A percentile compares a stretch with the other conserved stretches of the same genome.
These are phyloP conservation scores for Adoxophyes honmai DNA, from an alignment of 1,140 invertebrate species.

Conservation along the genomic window DNA sequence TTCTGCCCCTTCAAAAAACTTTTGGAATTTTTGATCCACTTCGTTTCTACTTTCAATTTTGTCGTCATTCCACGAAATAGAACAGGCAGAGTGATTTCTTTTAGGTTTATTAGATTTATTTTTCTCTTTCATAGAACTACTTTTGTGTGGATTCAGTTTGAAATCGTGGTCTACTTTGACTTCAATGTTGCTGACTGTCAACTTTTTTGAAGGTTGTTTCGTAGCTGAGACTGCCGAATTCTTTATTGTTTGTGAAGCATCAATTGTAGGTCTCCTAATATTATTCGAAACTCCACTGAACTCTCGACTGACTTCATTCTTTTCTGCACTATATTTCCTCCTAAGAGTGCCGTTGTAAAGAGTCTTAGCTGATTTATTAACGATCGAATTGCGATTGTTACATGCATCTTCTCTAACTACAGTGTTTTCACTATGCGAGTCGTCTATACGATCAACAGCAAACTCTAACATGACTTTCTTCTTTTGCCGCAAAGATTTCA, in stretches of 20 bases:
- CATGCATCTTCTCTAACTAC: conserved; percentile 20
- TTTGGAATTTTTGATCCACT: conserved; percentile 57
- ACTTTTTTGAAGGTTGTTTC: conserved; percentile 23
- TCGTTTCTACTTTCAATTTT: conserved; percentile 49
- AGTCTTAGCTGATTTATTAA: conserved; percentile 10
- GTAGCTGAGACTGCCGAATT: conserved; percentile 18
- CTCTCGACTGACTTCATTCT: conserved; percentile 19
- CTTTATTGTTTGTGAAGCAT: background rate
- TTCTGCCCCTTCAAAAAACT: conserved; percentile 54
- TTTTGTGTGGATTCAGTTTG: conserved; percentile 31
- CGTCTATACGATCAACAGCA: conserved; percentile 71
- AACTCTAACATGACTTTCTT: conserved; percentile 78
- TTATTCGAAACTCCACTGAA: conserved; percentile 7
- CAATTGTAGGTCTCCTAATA: background rate
- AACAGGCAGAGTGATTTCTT: conserved; percentile 67
- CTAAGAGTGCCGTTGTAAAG: conserved; percentile 15
- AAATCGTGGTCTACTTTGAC: conserved; percentile 23
- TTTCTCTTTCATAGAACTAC: conserved; percentile 32
- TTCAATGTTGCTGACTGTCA: conserved; percentile 2
- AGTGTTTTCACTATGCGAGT: conserved; percentile 45
- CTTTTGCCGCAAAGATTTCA: conserved; percentile 81
- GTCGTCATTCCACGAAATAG: conserved; percentile 69
- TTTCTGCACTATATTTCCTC: conserved; percentile 26
- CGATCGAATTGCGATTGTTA: conserved; percentile 19
- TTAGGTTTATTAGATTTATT: conserved; percentile 45